Evolutionary conservation across 2,888 invertebrate species (phyloP), one percentile per base, ranked within the genome.

Genomic region (Coenonympha glycerion): DNA sequence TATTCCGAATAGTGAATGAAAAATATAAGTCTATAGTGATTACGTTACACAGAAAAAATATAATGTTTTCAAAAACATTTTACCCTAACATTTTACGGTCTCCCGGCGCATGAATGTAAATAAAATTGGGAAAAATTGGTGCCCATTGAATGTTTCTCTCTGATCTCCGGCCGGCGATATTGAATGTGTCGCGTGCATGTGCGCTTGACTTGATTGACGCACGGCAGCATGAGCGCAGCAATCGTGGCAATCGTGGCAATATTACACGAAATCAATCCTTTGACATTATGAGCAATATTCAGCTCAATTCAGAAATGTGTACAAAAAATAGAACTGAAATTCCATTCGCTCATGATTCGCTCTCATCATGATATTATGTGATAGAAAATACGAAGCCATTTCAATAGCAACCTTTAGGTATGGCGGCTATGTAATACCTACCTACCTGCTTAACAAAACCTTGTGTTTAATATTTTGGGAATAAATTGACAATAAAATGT

Each of bases 211-310:
- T 52, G 52, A 52, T 49, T 55, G 55, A 52, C 52, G 39, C 49
- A 37, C 47, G 49, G 47, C 49, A 34, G 44, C n/a, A n/a, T n/a
- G n/a, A n/a, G 31, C 42, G 49, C 47, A 49, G 49, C 49, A 55
- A n/a, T n/a, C 49, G 49, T 47, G 49, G 49, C 49, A 55, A n/a
- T n/a, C 49, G 49, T 47, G 49, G 46, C 55, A 39, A 55, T 55
- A 55, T 52, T n/a, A 31, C 30, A 47, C 31, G 42, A 49, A 46
- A 52, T 47, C 37, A 52, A 48, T 36, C 54, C 36, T 51, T 54
- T 54, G 44, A 52, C 48, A 40, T 51, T 28, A 28, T 19, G 44
- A 24, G 34, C 34, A 40, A 31, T 45, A 48, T 40, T 48, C 44
- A 26, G 49, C 49, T 40, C 48, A 16, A 52, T 49, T n/a, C n/a